Evolutionary conservation across 2,113 vertebrate genomes (phyloP).

Genomic region (Empidonax traillii): DNA sequence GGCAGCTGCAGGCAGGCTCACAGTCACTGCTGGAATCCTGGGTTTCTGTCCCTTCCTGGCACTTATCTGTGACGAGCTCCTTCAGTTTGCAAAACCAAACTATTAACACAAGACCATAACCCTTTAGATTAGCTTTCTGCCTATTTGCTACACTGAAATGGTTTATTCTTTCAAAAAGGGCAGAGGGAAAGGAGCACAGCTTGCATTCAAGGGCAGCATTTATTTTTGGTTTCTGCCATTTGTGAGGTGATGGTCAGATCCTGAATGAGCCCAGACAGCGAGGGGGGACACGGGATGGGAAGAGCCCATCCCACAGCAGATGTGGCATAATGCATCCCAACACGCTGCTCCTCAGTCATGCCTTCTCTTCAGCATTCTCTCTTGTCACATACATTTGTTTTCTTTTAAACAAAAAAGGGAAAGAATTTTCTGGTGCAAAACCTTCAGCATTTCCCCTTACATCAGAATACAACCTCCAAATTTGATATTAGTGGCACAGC

Average conservation of each 20-base stretch:
- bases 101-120: neutral
- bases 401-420: neutral
- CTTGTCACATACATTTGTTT: rapidly evolving
- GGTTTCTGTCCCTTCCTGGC: neutral
- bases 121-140: neutral
- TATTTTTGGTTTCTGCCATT: neutral
- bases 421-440: neutral
- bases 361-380: neutral
- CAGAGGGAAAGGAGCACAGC: neutral
- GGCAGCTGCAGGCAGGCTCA: neutral
- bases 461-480: neutral
- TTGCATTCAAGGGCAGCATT: neutral
- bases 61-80: neutral
- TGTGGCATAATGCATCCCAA: neutral
- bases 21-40: neutral
- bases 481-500: neutral
- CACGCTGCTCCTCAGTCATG: neutral
- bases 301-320: neutral
- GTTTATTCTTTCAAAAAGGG: neutral
- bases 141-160: neutral
- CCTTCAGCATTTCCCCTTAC: neutral
- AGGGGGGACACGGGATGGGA: neutral
- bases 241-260: neutral
- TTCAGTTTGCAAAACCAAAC: neutral
- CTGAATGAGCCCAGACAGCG: neutral